A percentile compares a stretch with the other conserved stretches of the same genome.
These are phyloP conservation scores for Zaprionus vittiger DNA, from an alignment of 1,140 invertebrate species.

Conservation along the genomic window DNA sequence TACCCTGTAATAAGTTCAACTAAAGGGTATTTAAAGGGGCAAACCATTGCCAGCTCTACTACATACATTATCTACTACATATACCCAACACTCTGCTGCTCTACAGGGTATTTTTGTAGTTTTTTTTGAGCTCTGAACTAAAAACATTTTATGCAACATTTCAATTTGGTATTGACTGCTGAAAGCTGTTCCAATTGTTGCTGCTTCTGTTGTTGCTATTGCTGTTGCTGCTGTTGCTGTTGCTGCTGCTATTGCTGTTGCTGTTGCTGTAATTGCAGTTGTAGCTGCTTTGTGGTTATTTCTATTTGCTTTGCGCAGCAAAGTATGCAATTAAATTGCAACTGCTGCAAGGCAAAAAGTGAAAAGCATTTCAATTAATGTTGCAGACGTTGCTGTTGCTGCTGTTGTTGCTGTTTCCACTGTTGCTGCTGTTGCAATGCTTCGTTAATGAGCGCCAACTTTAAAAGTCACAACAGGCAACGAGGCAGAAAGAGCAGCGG, in stretches of 20 bases:
- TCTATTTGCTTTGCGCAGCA: constrained; percentile 33
- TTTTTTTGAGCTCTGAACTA: constrained; percentile 15
- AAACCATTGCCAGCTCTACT: neutral
- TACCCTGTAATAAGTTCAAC: no score
- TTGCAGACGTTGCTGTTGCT: constrained; percentile 39
- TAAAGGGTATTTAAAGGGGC: neutral
- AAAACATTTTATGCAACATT: constrained; percentile 23
- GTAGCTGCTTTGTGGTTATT: constrained; percentile 25
- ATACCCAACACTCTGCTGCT: neutral
- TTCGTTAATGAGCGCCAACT: constrained; percentile 51
- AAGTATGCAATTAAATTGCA: constrained; percentile 51
- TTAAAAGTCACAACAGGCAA: constrained; percentile 41
- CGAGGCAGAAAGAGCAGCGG: neutral
- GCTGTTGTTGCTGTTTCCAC: constrained; percentile 19
- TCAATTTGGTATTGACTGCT: constrained; percentile 27
- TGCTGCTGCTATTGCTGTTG: constrained; percentile 1
- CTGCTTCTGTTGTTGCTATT: neutral
- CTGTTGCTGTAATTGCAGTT: constrained; percentile 10
- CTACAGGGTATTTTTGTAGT: constrained; percentile 7
- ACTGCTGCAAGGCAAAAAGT: constrained; percentile 33
- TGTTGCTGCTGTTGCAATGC: constrained; percentile 12
- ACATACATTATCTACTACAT: neutral
- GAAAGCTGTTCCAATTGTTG: constrained; percentile 16
- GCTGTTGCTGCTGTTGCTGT: neutral
- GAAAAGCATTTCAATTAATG: constrained; percentile 57